These are phyloP conservation scores for Hassar affinis DNA, from an alignment of 2,113 vertebrate species.

Conservation along the genomic window DNA sequence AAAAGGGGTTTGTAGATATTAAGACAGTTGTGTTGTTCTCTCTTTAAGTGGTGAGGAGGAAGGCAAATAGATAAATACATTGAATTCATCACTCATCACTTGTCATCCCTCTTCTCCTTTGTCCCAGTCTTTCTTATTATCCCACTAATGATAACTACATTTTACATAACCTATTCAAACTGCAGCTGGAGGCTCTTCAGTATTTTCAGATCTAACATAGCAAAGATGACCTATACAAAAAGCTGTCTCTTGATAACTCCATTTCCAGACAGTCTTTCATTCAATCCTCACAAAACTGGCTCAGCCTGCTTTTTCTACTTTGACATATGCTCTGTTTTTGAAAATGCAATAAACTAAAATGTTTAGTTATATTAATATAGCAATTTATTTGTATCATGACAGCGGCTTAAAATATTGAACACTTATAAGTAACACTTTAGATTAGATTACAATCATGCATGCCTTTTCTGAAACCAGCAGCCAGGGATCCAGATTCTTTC, in stretches of 20 bases:
- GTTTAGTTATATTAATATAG: too few relatives aligned
- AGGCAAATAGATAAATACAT: conserved; percentile 14
- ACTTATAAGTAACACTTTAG: too few relatives aligned
- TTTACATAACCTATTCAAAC: conserved; percentile 46
- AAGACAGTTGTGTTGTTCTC: not conserved
- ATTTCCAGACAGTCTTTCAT: not conserved
- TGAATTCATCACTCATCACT: not conserved
- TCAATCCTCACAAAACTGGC: not conserved
- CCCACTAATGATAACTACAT: conserved; percentile 49
- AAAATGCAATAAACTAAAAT: not conserved
- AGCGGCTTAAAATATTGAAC: too few relatives aligned
- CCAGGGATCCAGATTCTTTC: not conserved
- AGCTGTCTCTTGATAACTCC: conserved; percentile 6
- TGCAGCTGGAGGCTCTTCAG: conserved; percentile 53
- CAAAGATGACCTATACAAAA: conserved; percentile 17
- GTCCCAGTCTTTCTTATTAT: conserved; percentile 19
- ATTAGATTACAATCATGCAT: not conserved
- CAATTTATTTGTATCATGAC: too few relatives aligned
- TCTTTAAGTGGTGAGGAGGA: conserved; percentile 10
- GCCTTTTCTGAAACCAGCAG: too few relatives aligned
- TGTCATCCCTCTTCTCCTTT: not conserved
- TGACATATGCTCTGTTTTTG: not conserved
- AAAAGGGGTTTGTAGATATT: not conserved
- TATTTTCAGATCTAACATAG: conserved; percentile 23
- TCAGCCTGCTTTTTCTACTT: not conserved